A percentile compares a stretch with the other conserved stretches of the same genome.
phyloP scores from a whole-genome alignment of 2,113 vertebrate genomes.

The Phalacrocorax carbo region DNA sequence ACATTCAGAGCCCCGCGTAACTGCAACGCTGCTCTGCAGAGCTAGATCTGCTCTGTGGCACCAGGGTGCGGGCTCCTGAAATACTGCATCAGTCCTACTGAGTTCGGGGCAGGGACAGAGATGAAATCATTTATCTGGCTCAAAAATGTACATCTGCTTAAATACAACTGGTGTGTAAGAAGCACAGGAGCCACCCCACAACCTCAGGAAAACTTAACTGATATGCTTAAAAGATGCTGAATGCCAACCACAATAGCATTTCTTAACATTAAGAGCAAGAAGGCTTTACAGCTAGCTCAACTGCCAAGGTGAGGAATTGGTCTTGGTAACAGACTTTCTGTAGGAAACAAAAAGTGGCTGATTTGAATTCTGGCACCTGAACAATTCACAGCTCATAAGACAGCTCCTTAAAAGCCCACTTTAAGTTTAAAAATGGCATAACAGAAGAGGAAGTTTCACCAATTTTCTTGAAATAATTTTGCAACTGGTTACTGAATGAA shows the following conservation, averaged over 20 bases:
- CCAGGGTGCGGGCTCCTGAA: background rate
- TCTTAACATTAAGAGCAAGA: background rate
- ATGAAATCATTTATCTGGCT: background rate
- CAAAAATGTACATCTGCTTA: background rate
- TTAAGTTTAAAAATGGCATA: background rate
- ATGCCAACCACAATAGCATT: background rate
- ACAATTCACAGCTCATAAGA: background rate
- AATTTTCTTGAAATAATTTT: background rate
- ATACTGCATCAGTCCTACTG: background rate
- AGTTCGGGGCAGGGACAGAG: background rate
- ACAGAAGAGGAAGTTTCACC: background rate
- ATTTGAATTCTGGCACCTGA: background rate
- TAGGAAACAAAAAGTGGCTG: background rate
- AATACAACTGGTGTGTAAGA: background rate
- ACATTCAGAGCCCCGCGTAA: fast-evolving
- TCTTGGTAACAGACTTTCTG: background rate
- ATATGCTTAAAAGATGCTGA: background rate
- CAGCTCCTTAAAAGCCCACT: background rate
- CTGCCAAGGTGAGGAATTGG: background rate
- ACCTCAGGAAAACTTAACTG: background rate
- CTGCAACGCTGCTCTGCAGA: background rate
- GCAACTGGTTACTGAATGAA: background rate
- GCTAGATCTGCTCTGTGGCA: background rate
- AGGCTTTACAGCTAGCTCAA: background rate
- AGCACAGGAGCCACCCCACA: background rate